Base-by-base conservation (phyloP, 2,888 invertebrate species). In the Drosophila affinis region DNA sequence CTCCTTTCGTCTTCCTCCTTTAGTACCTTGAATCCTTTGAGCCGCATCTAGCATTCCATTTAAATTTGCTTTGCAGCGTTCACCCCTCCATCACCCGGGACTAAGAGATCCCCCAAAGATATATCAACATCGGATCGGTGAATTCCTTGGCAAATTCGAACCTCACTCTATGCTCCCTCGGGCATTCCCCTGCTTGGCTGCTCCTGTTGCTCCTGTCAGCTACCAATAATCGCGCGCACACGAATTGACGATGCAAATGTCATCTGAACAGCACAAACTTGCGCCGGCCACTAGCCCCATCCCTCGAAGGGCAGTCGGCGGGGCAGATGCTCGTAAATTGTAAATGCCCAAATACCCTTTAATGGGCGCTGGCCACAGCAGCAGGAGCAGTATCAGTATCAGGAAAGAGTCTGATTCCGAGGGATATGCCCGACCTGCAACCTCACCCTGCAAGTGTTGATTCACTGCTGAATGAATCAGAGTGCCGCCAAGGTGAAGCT, bases 331-430 rank as follows among this genome's bases (percentile, higher is more conserved):
- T 77, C 90, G 90, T 90, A 90, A 90, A 90, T 90, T 90, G 82
- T 84, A 87, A 89, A 89, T 89, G 87, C 79, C 87, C 90, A 82
- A 89, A 87, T 87, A 81, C 83, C 90, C 88, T 87, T 90, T 88
- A 90, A 89, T 90, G 88, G 89, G 58, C 75, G 76, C 72, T 62
- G 79, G 75, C 61, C 77, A 24, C 80, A 73, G 21, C 77, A 78
- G 39, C 73, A 64, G 49, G 53, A 75, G 18, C 73, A 64, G 49
- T 51, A 75, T 17, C 49, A 39, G n/a, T 14, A 34, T 14, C 12
- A 12, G 32, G 32, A 47, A 46, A 48, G 39, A 14, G 14, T 39
- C 39, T 4, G 34, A 14, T 12, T 34, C 34, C 5, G 14, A 39
- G 39, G 27, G 34, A 12, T 12, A 12, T 34, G 12, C 34, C 34